These are phyloP conservation scores for Pseudomyrmex sp. DNA, from an alignment of 1,140 invertebrate genomes.

Conservation along the genomic window DNA sequence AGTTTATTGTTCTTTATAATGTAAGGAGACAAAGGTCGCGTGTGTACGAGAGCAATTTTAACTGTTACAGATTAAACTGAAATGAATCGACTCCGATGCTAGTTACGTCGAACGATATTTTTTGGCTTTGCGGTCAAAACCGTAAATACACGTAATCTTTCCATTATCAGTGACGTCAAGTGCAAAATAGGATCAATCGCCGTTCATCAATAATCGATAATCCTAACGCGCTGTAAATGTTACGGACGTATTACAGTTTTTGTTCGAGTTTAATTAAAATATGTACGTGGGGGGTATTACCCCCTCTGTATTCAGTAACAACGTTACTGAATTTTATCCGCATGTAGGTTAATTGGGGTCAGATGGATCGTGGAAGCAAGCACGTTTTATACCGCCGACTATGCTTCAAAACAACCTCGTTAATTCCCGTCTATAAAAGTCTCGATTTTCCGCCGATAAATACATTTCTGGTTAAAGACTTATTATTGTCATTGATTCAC, in stretches of 20 bases:
- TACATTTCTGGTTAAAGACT: conserved; percentile 44
- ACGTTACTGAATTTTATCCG: conserved; percentile 38
- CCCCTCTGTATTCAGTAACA: conserved; percentile 11
- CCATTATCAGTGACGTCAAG: conserved; percentile 1
- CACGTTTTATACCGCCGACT: conserved; percentile 20
- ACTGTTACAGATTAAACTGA: no score
- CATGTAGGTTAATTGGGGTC: conserved; percentile 54
- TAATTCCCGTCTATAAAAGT: conserved; percentile 55
- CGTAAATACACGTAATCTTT: neutral
- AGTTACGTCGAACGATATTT: no score
- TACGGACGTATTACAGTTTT: conserved; percentile 25
- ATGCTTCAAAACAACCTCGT: conserved; percentile 52
- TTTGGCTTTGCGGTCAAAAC: no score
- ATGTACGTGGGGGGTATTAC: conserved; percentile 9
- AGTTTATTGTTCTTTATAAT: no score
- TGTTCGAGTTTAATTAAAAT: conserved; percentile 53
- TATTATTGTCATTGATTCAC: conserved; percentile 13
- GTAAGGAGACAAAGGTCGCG: no score
- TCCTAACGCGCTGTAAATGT: conserved; percentile 26
- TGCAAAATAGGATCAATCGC: neutral
- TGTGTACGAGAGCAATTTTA: no score
- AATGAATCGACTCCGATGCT: no score
- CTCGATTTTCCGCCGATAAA: conserved; percentile 47
- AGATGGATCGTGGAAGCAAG: conserved; percentile 37
- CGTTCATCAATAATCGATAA: conserved; percentile 16